phyloP scores from a whole-genome alignment of 2,797 vertebrate genomes.

The Lerista edwardsae region DNA sequence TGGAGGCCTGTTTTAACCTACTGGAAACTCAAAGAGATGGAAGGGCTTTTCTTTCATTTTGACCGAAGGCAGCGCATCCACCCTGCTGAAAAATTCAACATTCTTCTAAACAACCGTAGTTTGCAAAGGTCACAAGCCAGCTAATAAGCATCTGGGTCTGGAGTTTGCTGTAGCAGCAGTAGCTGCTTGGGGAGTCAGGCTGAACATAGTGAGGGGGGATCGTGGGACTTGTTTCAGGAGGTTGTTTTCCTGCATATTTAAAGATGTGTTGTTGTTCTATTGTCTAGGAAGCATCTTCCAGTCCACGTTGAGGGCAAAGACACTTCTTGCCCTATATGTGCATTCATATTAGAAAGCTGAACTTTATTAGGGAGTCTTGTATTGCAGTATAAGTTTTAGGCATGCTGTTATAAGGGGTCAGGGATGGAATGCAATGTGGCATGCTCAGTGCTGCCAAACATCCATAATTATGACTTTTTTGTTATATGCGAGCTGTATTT shows the following conservation, averaged over 20 bases:
- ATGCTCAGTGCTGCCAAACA: conserved; percentile 36
- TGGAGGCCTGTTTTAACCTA: conserved; percentile 71
- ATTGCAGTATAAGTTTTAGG: conserved; percentile 62
- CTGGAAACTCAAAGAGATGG: conserved; percentile 63
- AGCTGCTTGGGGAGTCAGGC: conserved; percentile 47
- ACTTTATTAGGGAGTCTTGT: conserved; percentile 50
- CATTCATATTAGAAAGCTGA: conserved; percentile 66
- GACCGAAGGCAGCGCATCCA: not conserved
- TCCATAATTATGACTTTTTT: not conserved
- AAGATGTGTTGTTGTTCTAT: conserved; percentile 64
- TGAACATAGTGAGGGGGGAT: conserved; percentile 35
- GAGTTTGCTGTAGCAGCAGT: conserved; percentile 26
- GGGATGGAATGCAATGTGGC: conserved; percentile 76
- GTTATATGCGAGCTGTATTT: not conserved
- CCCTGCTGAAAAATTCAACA: conserved; percentile 72
- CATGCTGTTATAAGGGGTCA: conserved; percentile 68
- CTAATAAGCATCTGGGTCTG: conserved; percentile 57
- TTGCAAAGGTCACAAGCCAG: conserved; percentile 57
- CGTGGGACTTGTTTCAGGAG: conserved; percentile 47
- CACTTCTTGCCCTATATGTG: conserved; percentile 71
- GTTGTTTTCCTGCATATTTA: conserved; percentile 64
- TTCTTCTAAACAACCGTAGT: conserved; percentile 64
- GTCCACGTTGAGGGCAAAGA: conserved; percentile 66
- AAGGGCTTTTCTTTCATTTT: conserved; percentile 60
- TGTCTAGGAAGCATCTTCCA: conserved; percentile 64